These are phyloP conservation scores for Diuraphis noxia DNA, from an alignment of 1,140 invertebrate genomes.

Conservation along the genomic window DNA sequence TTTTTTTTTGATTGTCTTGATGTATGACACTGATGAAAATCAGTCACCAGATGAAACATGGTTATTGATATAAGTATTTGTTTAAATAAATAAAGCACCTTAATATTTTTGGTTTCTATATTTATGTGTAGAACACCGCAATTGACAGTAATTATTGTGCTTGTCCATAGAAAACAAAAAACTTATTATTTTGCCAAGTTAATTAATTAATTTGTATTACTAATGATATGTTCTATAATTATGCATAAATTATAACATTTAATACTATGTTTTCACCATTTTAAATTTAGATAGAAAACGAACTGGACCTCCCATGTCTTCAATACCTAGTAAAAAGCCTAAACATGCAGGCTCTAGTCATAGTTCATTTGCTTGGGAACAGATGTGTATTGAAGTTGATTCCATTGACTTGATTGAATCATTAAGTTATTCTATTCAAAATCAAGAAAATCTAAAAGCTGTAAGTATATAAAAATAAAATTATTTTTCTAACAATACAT, in stretches of 20 bases:
- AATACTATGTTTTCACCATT: neutral
- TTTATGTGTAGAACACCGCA: neutral
- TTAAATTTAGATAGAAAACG: constrained; percentile 42
- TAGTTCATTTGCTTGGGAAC: constrained; percentile 48
- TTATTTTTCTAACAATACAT: neutral
- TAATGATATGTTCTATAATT: neutral
- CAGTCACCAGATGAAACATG: neutral
- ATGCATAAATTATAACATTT: neutral
- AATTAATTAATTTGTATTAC: neutral
- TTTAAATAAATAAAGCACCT: neutral
- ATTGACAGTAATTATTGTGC: neutral
- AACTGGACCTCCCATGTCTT: constrained; percentile 9
- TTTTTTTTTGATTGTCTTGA: neutral
- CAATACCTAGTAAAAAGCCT: constrained; percentile 33
- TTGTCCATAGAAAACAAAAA: neutral
- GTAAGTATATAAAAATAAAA: constrained; percentile 17
- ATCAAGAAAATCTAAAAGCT: constrained; percentile 48
- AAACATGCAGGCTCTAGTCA: constrained; percentile 26
- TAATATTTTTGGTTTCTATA: neutral
- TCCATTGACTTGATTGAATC: constrained; percentile 32
- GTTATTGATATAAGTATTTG: neutral
- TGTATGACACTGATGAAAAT: too few species aligned
- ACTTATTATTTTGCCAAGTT: neutral
- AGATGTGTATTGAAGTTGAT: constrained; percentile 46
- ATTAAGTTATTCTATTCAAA: constrained; percentile 32